Base-by-base conservation (phyloP, 2,888 invertebrate species). In the Neoaliturus tenellus region DNA sequence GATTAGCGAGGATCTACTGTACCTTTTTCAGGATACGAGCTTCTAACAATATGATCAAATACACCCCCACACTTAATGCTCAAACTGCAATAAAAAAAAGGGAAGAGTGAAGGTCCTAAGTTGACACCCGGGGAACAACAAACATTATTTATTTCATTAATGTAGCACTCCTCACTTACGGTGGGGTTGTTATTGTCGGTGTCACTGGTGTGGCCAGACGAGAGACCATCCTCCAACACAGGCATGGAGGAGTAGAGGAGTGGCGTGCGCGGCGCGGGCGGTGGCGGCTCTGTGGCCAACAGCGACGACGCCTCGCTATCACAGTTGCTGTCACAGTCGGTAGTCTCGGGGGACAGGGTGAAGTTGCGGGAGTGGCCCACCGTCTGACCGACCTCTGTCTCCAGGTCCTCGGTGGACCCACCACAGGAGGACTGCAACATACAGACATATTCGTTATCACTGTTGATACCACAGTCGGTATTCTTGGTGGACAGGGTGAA, bases 181-280 rank as follows among this genome's bases (percentile, higher is more conserved):
- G 94, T 94, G 25, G 94, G 95, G 90, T 96, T 97, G 89, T 97
- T 96, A 90, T 97, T 97, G 91, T 98, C 98, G 0, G 95, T 96
- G 89, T 98, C 98, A 86, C 98, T 98, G 0, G 95, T 97, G 89
- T 98, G 98, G 1, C 98, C 98, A 48, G 98, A 98, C 0, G 98
- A 98, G 83, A 98, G 92, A 0, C 98, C 98, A 90, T 98, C 98
- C 90, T 98, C 98, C 67, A 98, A 93, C 20, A 97, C 95, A 0
- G 98, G 98, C 96, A 98, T 96, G 88, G 94, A 94, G 78, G 94
- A 94, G 91, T 93, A 95, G 91, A 93, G 93, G 90, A 93, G 93
- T 51, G 81, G 48, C 44, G 39, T 73, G 48, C 51, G 75, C 23
- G 80, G 48, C 17, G n/a, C 75, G 48, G 23, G 58, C 20, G 48